Conservation (phyloP, 2,888 invertebrate species). For the Cosmorhoe ocellata region DNA sequence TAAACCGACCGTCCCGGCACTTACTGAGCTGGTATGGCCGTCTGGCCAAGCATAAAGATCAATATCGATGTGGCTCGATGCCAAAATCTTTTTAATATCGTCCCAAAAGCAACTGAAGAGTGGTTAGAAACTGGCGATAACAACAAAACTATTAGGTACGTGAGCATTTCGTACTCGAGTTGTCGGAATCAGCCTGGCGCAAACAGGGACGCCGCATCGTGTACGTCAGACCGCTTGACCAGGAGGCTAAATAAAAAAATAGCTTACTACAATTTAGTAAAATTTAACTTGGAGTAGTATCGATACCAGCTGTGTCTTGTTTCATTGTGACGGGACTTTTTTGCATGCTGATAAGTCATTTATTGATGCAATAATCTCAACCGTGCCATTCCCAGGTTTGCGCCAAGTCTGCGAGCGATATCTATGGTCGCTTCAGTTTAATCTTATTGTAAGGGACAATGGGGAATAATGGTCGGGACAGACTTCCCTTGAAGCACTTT, state of each 20-base stretch:
- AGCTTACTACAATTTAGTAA: neutral
- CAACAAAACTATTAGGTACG: constrained; percentile 76
- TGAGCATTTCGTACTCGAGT: constrained; percentile 66
- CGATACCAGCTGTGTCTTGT: too few species aligned
- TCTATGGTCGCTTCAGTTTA: constrained; percentile 64
- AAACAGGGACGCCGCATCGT: constrained; percentile 30
- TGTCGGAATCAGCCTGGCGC: constrained; percentile 34
- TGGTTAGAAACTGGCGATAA: constrained; percentile 70
- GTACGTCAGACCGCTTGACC: neutral
- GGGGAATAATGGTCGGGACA: constrained; percentile 65
- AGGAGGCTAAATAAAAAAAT: neutral
- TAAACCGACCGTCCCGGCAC: constrained; percentile 74
- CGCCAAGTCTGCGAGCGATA: constrained; percentile 41
- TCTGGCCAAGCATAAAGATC: constrained; percentile 80
- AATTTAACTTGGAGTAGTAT: constrained; percentile 8
- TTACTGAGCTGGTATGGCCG: constrained; percentile 73
- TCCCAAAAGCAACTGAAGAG: constrained; percentile 73
- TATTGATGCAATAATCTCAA: constrained; percentile 19
- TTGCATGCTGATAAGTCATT: constrained; percentile 24
- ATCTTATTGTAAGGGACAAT: constrained; percentile 75
- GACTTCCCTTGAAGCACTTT: constrained; percentile 67
- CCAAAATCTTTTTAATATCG: constrained; percentile 82
- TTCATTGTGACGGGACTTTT: constrained; percentile 13
- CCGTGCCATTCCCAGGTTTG: constrained; percentile 22
- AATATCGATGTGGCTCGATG: constrained; percentile 77